Base-by-base conservation (phyloP, 2,888 invertebrate species). In the Pseudoips prasinana region DNA sequence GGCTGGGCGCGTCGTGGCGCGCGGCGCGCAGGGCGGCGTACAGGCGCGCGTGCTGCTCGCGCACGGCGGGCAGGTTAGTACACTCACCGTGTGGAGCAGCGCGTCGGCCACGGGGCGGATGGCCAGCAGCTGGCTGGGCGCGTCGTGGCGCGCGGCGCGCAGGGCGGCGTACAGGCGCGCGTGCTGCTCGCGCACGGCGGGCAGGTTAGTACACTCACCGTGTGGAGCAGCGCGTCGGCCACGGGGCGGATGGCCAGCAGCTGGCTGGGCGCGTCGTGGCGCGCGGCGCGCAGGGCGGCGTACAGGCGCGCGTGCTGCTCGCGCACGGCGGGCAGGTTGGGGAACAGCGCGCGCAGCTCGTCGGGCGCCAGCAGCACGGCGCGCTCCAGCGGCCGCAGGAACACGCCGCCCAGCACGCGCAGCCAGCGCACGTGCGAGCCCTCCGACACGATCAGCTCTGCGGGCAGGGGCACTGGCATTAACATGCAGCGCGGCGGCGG, bases 371-470 rank as follows among this genome's bases (percentile, higher is more conserved):
- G 89, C 9, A 95, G 89, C 82, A 91, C 91, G 33, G 92, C 91
- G 0, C 62, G 42, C 57, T 92, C 85, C 64, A 98, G 90, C 0
- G 96, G 96, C 29, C 91, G 91, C 54, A 94, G 94, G 90, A 98
- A 98, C 52, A 97, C 91, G 45, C 92, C 91, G 55, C 95, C 93
- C 28, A 98, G 89, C 2, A 97, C 95, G 73, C 95, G 95, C 55
- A 98, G 90, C 85, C 95, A 96, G 34, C 96, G 92, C 31, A 96
- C 94, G 89, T 98, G 97, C 8, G 96, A 94, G 46, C 94, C 90
- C 76, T 98, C 97, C 7, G 98, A 96, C 66, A 96, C 94, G 62
- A 93, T 93, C 29, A 93, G 73, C 78, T 93, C 93, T 93, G 84
- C 4, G 18, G 18, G 18, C 3, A n/a, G n/a, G n/a, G n/a, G n/a